Conservation (phyloP, 2,797 vertebrate species). For the Cuniculus paca region DNA sequence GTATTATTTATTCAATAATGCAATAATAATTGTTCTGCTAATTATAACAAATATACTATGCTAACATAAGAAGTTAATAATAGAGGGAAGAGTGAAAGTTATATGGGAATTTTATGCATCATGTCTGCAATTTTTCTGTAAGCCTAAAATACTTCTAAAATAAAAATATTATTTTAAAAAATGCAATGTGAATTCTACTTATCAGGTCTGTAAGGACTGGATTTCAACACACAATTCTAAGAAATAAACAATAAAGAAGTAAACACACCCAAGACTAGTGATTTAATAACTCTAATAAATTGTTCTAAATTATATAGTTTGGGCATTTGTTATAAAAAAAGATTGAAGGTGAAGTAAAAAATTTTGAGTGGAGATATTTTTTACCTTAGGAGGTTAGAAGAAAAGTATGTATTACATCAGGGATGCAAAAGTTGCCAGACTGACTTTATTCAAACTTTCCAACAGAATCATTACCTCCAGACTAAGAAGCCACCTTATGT, state of each 20-base stretch:
- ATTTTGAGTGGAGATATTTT: neutral
- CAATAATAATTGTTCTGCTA: neutral
- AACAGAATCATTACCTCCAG: neutral
- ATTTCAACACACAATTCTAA: neutral
- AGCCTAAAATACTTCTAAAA: constrained; percentile 20
- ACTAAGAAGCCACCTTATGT: neutral
- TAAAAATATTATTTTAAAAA: neutral
- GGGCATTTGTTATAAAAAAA: constrained; percentile 28
- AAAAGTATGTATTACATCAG: neutral
- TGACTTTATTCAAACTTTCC: constrained; percentile 38
- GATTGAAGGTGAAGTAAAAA: neutral
- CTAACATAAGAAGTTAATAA: neutral
- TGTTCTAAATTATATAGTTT: neutral
- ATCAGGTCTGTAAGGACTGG: neutral
- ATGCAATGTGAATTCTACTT: neutral
- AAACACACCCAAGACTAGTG: neutral
- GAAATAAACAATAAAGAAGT: neutral
- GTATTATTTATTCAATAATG: neutral
- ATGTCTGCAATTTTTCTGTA: neutral
- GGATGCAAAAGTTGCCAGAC: neutral
- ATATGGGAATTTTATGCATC: neutral
- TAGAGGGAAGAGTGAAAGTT: neutral
- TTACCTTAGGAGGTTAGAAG: neutral
- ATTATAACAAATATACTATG: neutral
- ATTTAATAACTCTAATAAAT: constrained; percentile 31